Percentiles rank a stretch among this genome's conserved stretches.
These are phyloP conservation scores for Encarsia formosa DNA, from an alignment of 2,888 invertebrate species.

Conservation along the genomic window DNA sequence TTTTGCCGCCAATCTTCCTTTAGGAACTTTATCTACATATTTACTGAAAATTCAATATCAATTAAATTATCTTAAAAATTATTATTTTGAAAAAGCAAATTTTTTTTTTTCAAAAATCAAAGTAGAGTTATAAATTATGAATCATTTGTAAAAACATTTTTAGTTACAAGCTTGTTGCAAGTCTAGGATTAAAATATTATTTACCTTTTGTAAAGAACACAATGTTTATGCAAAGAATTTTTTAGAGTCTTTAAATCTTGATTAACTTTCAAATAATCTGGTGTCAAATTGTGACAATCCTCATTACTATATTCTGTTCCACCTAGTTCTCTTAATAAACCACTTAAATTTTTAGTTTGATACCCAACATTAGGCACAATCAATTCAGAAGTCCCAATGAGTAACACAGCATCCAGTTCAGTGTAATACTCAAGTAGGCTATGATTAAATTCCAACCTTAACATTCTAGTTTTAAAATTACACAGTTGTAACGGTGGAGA, in stretches of 20 bases:
- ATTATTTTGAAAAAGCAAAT: conserved; percentile 41
- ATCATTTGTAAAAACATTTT: not conserved
- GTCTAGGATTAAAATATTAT: too few relatives aligned
- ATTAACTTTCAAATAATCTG: conserved; percentile 40
- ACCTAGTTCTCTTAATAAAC: conserved; percentile 40
- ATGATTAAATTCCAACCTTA: conserved; percentile 85
- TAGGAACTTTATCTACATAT: conserved; percentile 41
- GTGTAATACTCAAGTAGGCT: conserved; percentile 78
- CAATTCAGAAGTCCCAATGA: conserved; percentile 65
- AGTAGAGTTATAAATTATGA: conserved; percentile 38
- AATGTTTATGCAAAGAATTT: conserved; percentile 40
- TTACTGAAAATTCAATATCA: conserved; percentile 33
- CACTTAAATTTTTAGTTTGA: conserved; percentile 39
- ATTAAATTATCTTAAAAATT: conserved; percentile 43
- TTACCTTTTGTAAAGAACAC: conserved; percentile 44
- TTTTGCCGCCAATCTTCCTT: conserved; percentile 42
- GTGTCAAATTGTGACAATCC: conserved; percentile 45
- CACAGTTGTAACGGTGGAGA: conserved; percentile 58
- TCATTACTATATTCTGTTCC: conserved; percentile 32
- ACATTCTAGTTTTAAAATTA: conserved; percentile 51
- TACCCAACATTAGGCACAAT: conserved; percentile 39
- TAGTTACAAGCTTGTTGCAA: too few relatives aligned
- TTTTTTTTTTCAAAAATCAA: conserved; percentile 42
- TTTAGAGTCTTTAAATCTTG: conserved; percentile 42
- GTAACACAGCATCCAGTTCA: conserved; percentile 78